These are phyloP conservation scores for Eupelmus urozonus DNA, from an alignment of 2,888 invertebrate genomes.

Conservation along the genomic window DNA sequence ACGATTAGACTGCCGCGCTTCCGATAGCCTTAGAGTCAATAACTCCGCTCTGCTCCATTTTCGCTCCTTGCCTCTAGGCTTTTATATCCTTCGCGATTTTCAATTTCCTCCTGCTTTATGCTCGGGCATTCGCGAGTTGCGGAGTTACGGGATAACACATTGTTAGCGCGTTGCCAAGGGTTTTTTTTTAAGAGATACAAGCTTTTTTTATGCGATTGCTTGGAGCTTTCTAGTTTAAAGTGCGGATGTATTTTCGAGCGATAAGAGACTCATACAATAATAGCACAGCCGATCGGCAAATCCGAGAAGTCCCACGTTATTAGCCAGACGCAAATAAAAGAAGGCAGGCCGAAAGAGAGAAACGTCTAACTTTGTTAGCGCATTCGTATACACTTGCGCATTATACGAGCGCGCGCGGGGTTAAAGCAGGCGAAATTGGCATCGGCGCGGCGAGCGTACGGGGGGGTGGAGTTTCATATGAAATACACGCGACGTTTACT, in stretches of 20 bases:
- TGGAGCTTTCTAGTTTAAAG: neutral
- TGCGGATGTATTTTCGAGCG: neutral
- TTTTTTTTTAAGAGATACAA: no score
- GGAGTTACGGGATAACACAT: constrained; percentile 63
- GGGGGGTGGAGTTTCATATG: constrained; percentile 76
- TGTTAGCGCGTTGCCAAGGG: constrained; percentile 67
- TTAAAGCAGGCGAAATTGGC: constrained; percentile 74
- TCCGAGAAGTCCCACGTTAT: no score
- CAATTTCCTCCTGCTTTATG: constrained; percentile 32
- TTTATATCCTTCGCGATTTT: constrained; percentile 30
- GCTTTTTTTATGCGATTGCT: no score
- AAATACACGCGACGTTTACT: constrained; percentile 77
- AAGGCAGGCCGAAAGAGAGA: no score
- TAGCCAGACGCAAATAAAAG: no score
- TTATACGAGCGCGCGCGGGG: constrained; percentile 47
- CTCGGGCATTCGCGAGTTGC: neutral
- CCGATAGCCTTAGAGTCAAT: constrained; percentile 11
- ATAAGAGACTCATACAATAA: no score
- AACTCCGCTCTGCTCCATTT: constrained; percentile 27
- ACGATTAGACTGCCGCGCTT: constrained; percentile 36
- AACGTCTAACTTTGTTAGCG: neutral
- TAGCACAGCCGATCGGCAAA: constrained; percentile 31
- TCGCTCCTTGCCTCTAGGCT: constrained; percentile 6
- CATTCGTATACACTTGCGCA: neutral
- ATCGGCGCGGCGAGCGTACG: constrained; percentile 71